Evolutionary conservation across 2,113 vertebrate species (phyloP).

Genomic region (Cygnus buccinator): DNA sequence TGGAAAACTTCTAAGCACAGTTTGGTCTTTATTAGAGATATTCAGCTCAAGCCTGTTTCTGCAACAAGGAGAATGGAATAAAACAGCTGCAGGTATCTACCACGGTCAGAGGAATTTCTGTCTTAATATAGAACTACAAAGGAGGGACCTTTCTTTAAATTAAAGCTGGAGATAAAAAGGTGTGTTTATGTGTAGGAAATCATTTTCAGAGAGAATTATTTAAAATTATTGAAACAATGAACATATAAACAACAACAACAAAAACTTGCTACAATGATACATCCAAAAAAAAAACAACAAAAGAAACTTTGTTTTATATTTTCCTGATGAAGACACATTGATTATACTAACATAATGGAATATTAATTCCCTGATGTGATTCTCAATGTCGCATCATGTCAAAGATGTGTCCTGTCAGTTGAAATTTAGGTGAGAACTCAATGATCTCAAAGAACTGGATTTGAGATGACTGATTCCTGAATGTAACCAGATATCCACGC

Average conservation of each 20-base stretch:
- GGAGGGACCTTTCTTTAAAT: background rate
- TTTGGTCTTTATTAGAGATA: background rate
- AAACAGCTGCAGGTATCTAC: background rate
- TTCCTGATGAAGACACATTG: background rate
- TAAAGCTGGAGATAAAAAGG: background rate
- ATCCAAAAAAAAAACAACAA: background rate
- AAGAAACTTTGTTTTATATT: background rate
- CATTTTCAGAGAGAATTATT: background rate
- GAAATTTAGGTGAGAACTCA: constrained; percentile 37
- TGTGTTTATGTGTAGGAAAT: background rate
- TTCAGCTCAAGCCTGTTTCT: background rate
- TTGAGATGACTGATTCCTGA: constrained; percentile 16
- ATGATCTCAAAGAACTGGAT: constrained; percentile 27
- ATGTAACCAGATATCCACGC: constrained; percentile 16
- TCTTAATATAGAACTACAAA: background rate
- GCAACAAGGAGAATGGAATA: background rate
- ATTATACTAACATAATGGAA: background rate
- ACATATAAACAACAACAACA: background rate
- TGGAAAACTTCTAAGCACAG: background rate
- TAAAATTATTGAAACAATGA: background rate
- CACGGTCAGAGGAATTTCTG: background rate
- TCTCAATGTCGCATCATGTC: background rate
- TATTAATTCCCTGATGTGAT: background rate
- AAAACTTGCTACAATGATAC: background rate
- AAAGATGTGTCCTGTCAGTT: background rate